These are phyloP conservation scores for Loripinus fragilis DNA, from an alignment of 2,888 invertebrate species.

Conservation along the genomic window DNA sequence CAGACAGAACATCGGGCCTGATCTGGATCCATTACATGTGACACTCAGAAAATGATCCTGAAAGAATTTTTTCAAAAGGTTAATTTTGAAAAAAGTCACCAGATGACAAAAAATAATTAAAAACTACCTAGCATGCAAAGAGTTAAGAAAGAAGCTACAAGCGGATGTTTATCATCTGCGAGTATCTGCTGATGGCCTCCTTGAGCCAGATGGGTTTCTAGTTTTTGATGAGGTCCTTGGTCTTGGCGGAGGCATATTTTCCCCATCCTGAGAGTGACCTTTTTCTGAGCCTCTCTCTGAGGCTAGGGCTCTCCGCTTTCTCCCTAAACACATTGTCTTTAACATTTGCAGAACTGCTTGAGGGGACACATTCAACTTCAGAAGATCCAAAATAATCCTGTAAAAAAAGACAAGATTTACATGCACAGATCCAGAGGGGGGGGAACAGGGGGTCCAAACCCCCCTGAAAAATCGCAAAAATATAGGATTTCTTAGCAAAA, in stretches of 20 bases:
- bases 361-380: slow-evolving; percentile 79
- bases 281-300: not conserved
- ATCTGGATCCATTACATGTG: too few species aligned
- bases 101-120: too few species aligned
- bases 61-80: too few species aligned
- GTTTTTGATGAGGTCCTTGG: slow-evolving; percentile 33
- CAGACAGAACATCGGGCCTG: too few species aligned
- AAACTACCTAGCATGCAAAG: too few species aligned
- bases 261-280: not conserved
- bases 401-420: slow-evolving; percentile 51
- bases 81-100: too few species aligned
- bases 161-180: not conserved
- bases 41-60: too few species aligned
- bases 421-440: too few species aligned
- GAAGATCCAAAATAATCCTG: slow-evolving; percentile 79
- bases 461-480: too few species aligned
- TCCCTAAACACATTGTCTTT: slow-evolving; percentile 77
- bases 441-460: too few species aligned
- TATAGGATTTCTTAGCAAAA: too few species aligned
- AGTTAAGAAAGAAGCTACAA: too few species aligned
- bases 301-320: slow-evolving; percentile 42
- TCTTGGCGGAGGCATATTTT: slow-evolving; percentile 42
- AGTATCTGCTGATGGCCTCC: not conserved
- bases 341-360: slow-evolving; percentile 79
- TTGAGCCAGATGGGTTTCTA: slow-evolving; percentile 37